A percentile compares a stretch with the other conserved stretches of the same genome.
Conservation (phyloP, 92 coral and sea anemone genomes). For the Parazoanthus darwini region DNA sequence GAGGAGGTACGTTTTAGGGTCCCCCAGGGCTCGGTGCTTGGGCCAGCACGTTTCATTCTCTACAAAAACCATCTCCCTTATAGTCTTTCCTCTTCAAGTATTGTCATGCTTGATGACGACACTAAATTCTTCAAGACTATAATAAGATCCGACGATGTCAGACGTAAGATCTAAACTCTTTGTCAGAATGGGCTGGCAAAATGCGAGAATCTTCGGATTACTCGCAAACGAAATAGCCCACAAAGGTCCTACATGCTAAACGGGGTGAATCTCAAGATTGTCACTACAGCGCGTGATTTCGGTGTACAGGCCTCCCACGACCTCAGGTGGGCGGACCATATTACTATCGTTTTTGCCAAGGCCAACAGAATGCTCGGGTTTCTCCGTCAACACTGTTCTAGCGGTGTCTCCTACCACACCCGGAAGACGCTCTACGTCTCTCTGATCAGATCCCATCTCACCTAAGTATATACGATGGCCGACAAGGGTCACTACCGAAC, state of each 20-base stretch:
- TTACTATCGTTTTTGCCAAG: slow-evolving; percentile 33
- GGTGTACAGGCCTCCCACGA: slow-evolving; percentile 46
- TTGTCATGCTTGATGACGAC: no score
- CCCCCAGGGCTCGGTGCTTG: slow-evolving; percentile 4
- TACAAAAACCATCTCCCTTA: no score
- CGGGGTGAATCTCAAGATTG: slow-evolving; percentile 43
- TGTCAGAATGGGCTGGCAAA: no score
- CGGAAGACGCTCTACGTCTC: slow-evolving; percentile 22
- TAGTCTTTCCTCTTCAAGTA: no score
- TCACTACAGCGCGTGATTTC: slow-evolving; percentile 43
- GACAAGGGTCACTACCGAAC: not conserved
- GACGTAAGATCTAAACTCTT: no score
- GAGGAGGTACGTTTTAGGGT: not conserved
- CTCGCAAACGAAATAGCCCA: slow-evolving; percentile 39
- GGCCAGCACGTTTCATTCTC: slow-evolving; percentile 6
- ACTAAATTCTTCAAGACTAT: no score
- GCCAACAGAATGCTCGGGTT: slow-evolving; percentile 33
- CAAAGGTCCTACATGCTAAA: slow-evolving; percentile 37
- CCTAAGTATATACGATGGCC: slow-evolving; percentile 32
- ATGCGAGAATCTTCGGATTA: slow-evolving; percentile 54
- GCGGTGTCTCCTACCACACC: slow-evolving; percentile 29
- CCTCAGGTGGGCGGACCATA: slow-evolving; percentile 48
- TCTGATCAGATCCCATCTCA: slow-evolving; percentile 19
- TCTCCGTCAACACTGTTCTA: slow-evolving; percentile 21
- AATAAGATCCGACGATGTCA: not conserved